Evolutionary conservation across 92 coral and sea anemone species (phyloP), one percentile per base, ranked within the genome.

Genomic region (Porites lobata): DNA sequence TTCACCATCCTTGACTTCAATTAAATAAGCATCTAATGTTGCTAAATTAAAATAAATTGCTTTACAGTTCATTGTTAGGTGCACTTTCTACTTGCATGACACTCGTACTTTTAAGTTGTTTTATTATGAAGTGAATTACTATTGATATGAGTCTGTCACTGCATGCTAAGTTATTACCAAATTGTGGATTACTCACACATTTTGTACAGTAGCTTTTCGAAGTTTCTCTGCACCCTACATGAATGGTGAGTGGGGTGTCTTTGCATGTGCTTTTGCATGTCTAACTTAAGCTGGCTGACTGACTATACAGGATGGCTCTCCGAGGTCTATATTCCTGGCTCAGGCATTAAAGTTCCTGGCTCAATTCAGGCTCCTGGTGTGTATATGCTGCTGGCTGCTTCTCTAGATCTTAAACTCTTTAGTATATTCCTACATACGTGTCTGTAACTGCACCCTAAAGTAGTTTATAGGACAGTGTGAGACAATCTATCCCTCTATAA

Each of bases 271-370:
- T 38, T 85, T 77, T 90, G 85, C 87, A 84, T 84, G 87, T 84
- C 87, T 84, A 84, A 84, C 87, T 73, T 84, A 84, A 84, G 93
- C 90, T 89, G 93, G 92, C 92, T 90, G 93, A 84, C 87, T 87
- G 93, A 84, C 87, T 87, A 90, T 78, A 95, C 96, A 95, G 98
- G 98, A 89, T 95, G 98, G 98, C 94, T 95, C 76, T 89, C 92
- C 69, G 98, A 95, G 86, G 96, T 95, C 88, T 95, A 93, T 95
- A 91, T 95, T 83, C 96, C 95, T 78, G 98, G 98, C 91, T 91
- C 98, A 89, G 98, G 98, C 98, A 93, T 95, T 89, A 95, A 95
- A 95, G 98, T 95, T 91, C 98, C 98, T 89, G 98, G 98, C 92
- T 95, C 98, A 52, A 93, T 95, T 80, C 98, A 95, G 96, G 98